These are phyloP conservation scores for Drosophila ficusphila DNA, from an alignment of 1,140 invertebrate genomes.

Conservation along the genomic window DNA sequence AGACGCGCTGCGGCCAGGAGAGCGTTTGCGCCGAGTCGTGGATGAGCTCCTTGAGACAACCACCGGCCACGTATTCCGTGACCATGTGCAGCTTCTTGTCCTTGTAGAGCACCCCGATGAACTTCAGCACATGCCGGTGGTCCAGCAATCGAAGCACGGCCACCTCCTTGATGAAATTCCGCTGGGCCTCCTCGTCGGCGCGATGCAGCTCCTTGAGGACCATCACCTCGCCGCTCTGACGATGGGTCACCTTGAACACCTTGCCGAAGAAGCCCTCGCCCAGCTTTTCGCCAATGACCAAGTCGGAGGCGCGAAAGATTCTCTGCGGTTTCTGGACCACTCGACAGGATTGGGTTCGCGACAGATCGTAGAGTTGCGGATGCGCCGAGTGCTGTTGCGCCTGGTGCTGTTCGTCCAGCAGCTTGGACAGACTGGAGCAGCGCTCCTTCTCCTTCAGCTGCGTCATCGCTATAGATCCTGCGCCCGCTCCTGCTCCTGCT, in stretches of 20 bases:
- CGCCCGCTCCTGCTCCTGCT: not conserved
- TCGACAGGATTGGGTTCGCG: slow-evolving; percentile 94
- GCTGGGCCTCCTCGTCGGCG: slow-evolving; percentile 96
- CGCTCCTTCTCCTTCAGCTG: slow-evolving; percentile 89
- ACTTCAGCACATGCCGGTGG: slow-evolving; percentile 95
- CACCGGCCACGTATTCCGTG: slow-evolving; percentile 96
- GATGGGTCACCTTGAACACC: slow-evolving; percentile 95
- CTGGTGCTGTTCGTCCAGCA: slow-evolving; percentile 88
- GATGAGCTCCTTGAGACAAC: slow-evolving; percentile 93
- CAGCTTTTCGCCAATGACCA: slow-evolving; percentile 93
- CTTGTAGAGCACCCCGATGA: slow-evolving; percentile 97
- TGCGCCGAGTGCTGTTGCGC: slow-evolving; percentile 67
- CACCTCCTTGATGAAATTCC: slow-evolving; percentile 97
- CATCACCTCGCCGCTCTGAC: slow-evolving; percentile 96
- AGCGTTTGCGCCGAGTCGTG: slow-evolving; percentile 86
- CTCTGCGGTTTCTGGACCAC: slow-evolving; percentile 90
- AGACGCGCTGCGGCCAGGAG: slow-evolving; percentile 92
- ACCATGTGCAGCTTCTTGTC: slow-evolving; percentile 96
- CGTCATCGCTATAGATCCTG: slow-evolving; percentile 9
- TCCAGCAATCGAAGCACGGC: slow-evolving; percentile 94
- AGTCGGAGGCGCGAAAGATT: slow-evolving; percentile 94
- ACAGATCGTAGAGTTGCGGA: slow-evolving; percentile 88
- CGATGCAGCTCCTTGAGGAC: slow-evolving; percentile 97
- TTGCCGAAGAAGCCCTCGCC: slow-evolving; percentile 97
- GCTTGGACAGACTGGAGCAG: slow-evolving; percentile 93